Base-by-base conservation (phyloP, 1,140 invertebrate genomes). In the Conopomorpha cramerella region DNA sequence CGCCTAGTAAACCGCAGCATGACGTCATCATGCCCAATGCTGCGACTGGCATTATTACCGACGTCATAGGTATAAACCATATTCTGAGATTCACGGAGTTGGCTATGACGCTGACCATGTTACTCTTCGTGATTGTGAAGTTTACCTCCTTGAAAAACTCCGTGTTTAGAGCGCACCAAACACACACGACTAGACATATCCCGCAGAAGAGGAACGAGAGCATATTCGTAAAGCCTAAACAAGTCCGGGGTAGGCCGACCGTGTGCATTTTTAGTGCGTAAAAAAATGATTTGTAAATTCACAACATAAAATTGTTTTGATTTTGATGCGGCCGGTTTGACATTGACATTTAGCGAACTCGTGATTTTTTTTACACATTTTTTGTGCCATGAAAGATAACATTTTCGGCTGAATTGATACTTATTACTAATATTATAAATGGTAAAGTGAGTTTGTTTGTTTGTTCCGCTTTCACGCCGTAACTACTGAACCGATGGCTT, bases 61-160 rank as follows among this genome's bases (percentile, higher is more conserved):
- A 45, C 0, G 60, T 70, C 25, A 76, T 29, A 0, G 67, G 62
- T 1, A 62, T 68, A 1, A 61, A 13, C 64, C 63, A 68, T 16
- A 76, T 28, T 11, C 65, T 71, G 8, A 76, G 26, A 27, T 56
- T 70, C 1, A 72, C 52, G 31, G 71, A 63, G 26, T 62, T 45
- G 1, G 67, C 67, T 18, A 70, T 52, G 7, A 28, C 23, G 0
- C 43, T 37, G 1, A 71, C 62, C 10, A 53, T 16, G 0, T 52
- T 41, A 37, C 61, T 68, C 18, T 57, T 68, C 0, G 64, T 68
- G 7, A 76, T 40, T 0, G 55, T 63, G 16, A 51, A 70, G 40
- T 76, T 71, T 1, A 76, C 57, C 35, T 68, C 64, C 8, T 41
- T 42, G 30, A 76, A 72, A 36, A 70, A 61, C 12, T 71, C 55